Evolutionary conservation across 2,888 invertebrate genomes (phyloP), one percentile per base, ranked within the genome.

Genomic region (Agrenia bidenticulata): DNA sequence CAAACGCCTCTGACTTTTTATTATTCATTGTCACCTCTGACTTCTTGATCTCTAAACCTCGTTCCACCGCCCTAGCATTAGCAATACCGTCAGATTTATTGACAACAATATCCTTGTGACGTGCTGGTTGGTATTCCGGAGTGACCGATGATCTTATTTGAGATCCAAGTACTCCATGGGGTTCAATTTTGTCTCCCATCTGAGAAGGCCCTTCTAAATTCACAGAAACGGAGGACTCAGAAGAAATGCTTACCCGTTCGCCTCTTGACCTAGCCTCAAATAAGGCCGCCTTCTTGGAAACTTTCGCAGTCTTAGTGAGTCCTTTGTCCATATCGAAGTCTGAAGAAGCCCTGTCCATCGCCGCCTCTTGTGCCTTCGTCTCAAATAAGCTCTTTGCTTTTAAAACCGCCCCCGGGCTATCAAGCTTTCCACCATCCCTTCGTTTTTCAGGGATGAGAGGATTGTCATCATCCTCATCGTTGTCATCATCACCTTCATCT

Each of bases 311-410:
- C 2, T 64, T 26, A 2, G 51, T 55, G 9, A 70, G 56, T 19
- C 56, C 67, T n/a, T 56, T 57, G n/a, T 59, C 65, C 26, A 61
- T 50, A 15, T 69, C 69, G 26, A 68, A 65, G 15, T 63, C 66
- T 1, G 63, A 53, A 0, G 70, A 70, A 39, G 67, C 62, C 21
- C 66, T 45, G n/a, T 73, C 70, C 17, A 59, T 63, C 0, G 73
- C 69, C 13, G 74, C 72, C 58, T 76, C 74, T 24, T 65, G 63
- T 11, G 84, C 83, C 69, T 86, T 85, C 69, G 84, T 87, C 80
- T 89, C 88, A 79, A 88, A 88, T 41, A 88, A 78, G 45, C 85
- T 86, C 79, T 88, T 88, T 0, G 89, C 88, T 79, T 86, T 86
- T 57, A 85, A 84, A 0, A 88, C 86, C n/a, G 85, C 85, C n/a